phyloP scores from a whole-genome alignment of 2,888 invertebrate species.

The Mimumesa dahlbomi region DNA sequence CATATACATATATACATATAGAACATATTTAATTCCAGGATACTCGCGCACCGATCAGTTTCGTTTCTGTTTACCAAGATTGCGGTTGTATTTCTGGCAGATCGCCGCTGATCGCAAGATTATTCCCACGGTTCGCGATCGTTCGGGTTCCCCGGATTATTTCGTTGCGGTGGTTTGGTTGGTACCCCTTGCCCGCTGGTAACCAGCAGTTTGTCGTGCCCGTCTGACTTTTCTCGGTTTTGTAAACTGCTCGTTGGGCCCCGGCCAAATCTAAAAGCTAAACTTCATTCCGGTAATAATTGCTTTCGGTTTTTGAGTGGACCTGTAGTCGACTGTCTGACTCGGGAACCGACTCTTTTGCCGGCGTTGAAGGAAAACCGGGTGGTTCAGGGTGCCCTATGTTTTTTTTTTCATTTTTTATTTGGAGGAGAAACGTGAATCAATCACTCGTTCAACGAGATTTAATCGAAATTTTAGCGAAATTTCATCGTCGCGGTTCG shows the following conservation, averaged over 20 bases:
- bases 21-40: constrained; percentile 33
- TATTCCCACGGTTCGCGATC: neutral
- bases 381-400: no score
- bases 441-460: no score
- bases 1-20: no score
- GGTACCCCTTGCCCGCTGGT: neutral
- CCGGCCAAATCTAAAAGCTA: constrained; percentile 32
- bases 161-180: neutral
- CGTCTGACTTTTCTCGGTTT: constrained; percentile 7
- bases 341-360: neutral
- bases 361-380: neutral
- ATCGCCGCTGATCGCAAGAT: neutral
- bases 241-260: constrained; percentile 26
- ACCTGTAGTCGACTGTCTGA: neutral
- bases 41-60: neutral
- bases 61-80: neutral
- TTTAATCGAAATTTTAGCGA: neutral
- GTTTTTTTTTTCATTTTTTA: no score
- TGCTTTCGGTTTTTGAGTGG: constrained; percentile 12
- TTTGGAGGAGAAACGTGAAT: no score
- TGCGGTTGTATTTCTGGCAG: constrained; percentile 20
- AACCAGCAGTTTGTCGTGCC: constrained; percentile 11
- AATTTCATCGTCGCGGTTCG: no score
- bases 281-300: constrained; percentile 8
- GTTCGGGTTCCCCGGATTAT: neutral